A percentile compares a stretch with the other conserved stretches of the same genome.
Evolutionary conservation across 2,113 vertebrate species (phyloP).

Genomic region (Esox niger): DNA sequence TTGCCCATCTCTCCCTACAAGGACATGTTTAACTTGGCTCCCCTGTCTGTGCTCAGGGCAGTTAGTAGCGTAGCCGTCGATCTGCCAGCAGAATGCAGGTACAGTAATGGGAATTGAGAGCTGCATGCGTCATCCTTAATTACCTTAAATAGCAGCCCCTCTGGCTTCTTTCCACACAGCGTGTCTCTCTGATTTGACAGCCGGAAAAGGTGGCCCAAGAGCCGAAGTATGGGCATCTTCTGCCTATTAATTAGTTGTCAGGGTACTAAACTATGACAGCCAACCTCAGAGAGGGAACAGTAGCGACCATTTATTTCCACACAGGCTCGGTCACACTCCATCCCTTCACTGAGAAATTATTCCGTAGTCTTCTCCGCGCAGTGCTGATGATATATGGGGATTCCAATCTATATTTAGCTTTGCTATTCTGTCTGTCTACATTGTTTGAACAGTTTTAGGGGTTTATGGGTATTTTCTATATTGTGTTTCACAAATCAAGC

Average conservation of each 20-base stretch:
- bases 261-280: constrained; percentile 43
- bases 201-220: constrained; percentile 42
- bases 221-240: constrained; percentile 43
- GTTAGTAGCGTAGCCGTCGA: constrained; percentile 10
- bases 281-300: constrained; percentile 31
- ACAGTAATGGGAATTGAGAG: constrained; percentile 51
- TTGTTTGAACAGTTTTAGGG: too few species aligned
- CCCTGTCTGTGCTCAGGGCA: constrained; percentile 18
- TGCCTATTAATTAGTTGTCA: constrained; percentile 51
- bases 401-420: not conserved
- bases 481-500: not conserved
- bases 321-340: constrained; percentile 15
- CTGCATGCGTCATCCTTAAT: constrained; percentile 58
- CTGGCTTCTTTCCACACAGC: constrained; percentile 37
- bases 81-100: constrained; percentile 39
- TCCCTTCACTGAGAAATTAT: not conserved
- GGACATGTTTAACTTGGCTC: constrained; percentile 7
- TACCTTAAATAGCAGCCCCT: constrained; percentile 48
- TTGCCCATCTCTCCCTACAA: constrained; percentile 53
- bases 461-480: not conserved
- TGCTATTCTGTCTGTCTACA: not conserved
- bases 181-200: constrained; percentile 54
- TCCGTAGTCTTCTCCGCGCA: too few species aligned
- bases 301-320: constrained; percentile 18
- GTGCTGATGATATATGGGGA: too few species aligned